phyloP scores from a whole-genome alignment of 2,888 invertebrate species.

The Platycheirus albimanus region DNA sequence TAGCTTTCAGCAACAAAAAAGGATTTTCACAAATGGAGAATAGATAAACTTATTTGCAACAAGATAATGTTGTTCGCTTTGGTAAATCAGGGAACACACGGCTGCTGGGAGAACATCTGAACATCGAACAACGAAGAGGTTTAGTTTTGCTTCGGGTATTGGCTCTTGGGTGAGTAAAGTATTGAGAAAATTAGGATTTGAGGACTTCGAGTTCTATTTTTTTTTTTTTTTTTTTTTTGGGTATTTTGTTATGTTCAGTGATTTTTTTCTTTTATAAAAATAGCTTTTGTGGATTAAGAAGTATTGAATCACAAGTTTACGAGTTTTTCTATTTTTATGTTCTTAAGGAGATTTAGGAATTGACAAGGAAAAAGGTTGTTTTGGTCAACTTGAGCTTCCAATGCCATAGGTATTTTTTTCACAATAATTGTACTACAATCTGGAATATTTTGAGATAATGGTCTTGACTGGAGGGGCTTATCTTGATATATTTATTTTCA shows the following conservation, averaged over 20 bases:
- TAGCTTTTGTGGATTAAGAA: neutral
- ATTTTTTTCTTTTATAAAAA: neutral
- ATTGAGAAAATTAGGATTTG: slow-evolving; percentile 61
- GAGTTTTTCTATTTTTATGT: slow-evolving; percentile 16
- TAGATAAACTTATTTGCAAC: slow-evolving; percentile 60
- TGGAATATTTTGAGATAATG: too few species aligned
- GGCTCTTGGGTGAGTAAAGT: neutral
- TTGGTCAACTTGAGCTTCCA: too few species aligned
- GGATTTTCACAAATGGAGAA: slow-evolving; percentile 33
- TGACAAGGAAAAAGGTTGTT: too few species aligned
- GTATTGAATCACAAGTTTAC: slow-evolving; percentile 5
- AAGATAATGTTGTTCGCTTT: slow-evolving; percentile 61
- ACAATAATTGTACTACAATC: too few species aligned
- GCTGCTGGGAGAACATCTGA: neutral
- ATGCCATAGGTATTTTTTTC: too few species aligned
- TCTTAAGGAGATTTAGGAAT: neutral
- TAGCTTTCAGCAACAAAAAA: slow-evolving; percentile 42
- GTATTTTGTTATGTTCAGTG: neutral
- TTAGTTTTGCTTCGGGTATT: slow-evolving; percentile 36
- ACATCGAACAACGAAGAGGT: slow-evolving; percentile 7
- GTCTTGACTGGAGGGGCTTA: too few species aligned
- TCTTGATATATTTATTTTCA: too few species aligned
- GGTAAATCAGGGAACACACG: slow-evolving; percentile 50
- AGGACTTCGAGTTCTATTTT: slow-evolving; percentile 36
- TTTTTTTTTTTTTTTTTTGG: neutral